Evolutionary conservation across 2,113 vertebrate genomes (phyloP).

Genomic region (Hemichromis elongatus): DNA sequence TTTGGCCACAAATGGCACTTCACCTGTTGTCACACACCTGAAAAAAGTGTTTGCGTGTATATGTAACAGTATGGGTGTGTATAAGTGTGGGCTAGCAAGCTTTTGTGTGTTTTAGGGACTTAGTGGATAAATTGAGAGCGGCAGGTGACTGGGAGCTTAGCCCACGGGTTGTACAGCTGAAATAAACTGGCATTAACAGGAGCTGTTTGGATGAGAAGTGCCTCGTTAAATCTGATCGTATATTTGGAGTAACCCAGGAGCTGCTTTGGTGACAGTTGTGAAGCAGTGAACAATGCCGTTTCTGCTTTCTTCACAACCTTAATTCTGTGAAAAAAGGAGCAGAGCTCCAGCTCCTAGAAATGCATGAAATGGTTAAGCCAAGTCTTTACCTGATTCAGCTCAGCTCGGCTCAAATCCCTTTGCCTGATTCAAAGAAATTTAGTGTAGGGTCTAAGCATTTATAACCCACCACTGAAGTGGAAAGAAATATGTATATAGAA

Average conservation of each 20-base stretch:
- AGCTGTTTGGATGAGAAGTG: slow-evolving; percentile 58
- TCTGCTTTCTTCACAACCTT: slow-evolving; percentile 39
- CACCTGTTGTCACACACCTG: slow-evolving; percentile 2
- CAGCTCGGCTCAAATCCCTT: slow-evolving; percentile 28
- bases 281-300: slow-evolving; percentile 47
- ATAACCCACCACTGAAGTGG: slow-evolving; percentile 29
- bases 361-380: slow-evolving; percentile 31
- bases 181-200: slow-evolving; percentile 54
- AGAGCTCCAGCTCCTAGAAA: slow-evolving; percentile 30
- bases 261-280: slow-evolving; percentile 46
- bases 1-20: slow-evolving; percentile 37
- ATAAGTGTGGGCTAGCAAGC: slow-evolving; percentile 1
- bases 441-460: slow-evolving; percentile 24
- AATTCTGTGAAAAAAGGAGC: slow-evolving; percentile 17
- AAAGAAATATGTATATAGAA: slow-evolving; percentile 1
- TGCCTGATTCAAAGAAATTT: slow-evolving; percentile 43
- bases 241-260: slow-evolving; percentile 55
- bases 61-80: slow-evolving; percentile 5
- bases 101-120: slow-evolving; percentile 56
- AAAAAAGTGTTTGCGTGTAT: neutral
- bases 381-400: slow-evolving; percentile 58
- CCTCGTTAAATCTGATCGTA: slow-evolving; percentile 65
- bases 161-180: slow-evolving; percentile 28
- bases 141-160: slow-evolving; percentile 61
- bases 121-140: slow-evolving; percentile 57